phyloP scores from a whole-genome alignment of 2,797 vertebrate genomes.

The Alectoris magna region DNA sequence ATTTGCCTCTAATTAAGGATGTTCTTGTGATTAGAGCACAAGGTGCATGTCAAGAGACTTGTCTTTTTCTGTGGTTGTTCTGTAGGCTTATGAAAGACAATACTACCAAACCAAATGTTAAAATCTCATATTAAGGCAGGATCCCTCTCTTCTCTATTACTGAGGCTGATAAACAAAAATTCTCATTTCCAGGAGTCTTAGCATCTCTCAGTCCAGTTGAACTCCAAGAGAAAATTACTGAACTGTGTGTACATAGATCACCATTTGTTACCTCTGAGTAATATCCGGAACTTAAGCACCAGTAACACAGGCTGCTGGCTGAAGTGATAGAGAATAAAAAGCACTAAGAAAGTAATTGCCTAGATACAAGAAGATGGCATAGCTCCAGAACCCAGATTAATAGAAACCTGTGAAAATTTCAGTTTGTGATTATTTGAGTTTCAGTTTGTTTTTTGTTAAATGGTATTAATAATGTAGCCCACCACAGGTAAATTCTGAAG shows the following conservation, averaged over 20 bases:
- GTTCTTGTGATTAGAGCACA: conserved; percentile 52
- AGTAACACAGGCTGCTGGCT: not conserved
- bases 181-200: not conserved
- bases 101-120: conserved; percentile 10
- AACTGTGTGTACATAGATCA: not conserved
- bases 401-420: not conserved
- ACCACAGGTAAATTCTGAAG: not conserved
- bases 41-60: conserved; percentile 23
- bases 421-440: not conserved
- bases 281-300: not conserved
- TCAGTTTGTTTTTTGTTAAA: not conserved
- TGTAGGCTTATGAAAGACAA: conserved; percentile 22
- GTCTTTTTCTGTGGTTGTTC: not conserved
- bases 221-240: not conserved
- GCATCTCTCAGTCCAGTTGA: not conserved
- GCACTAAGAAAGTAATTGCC: not conserved
- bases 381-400: not conserved
- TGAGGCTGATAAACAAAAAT: not conserved
- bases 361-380: not conserved
- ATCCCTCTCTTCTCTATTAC: not conserved
- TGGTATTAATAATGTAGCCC: not conserved
- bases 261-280: conserved; percentile 15
- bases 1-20: conserved; percentile 50
- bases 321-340: not conserved
- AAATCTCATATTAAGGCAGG: not conserved